Evolutionary conservation across 92 coral and sea anemone genomes (phyloP), one percentile per base, ranked within the genome.

Genomic region (Bergia puertoricense): DNA sequence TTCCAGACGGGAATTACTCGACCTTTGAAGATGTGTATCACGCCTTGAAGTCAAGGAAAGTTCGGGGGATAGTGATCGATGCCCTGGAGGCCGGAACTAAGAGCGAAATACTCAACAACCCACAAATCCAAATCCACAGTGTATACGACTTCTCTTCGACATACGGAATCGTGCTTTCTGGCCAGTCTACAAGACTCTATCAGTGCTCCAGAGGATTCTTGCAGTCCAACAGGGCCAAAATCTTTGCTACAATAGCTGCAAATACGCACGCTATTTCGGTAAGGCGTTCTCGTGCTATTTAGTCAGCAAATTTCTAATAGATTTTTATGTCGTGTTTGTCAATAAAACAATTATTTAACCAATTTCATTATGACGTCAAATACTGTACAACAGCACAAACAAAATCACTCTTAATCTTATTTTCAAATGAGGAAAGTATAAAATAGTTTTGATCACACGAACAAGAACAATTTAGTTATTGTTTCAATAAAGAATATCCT

Each of bases 71-170:
- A 18, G 76, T 89, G 45, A 20, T 89, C 68, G 92, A 89, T 85
- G 92, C 89, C 23, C 87, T 77, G 38, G 81, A 77, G 77, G 89
- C 92, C 0, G 92, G 92, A 7, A 85, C 85, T 85, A 85, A 89
- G 39, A 43, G 76, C 37, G 89, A 89, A 77, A 46, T 85, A 43
- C 87, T 84, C 45, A 88, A 89, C 30, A 69, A 89, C 18, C 62
- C 71, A 68, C 79, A 89, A 39, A 56, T 89, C 30, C 67, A 75
- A 67, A 83, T 85, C 37, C 82, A 85, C 46, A 88, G 87, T 13
- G 48, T 89, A 20, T 85, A 85, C 76, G 92, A 89, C 72, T 89
- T 45, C 82, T 85, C 86, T 0, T 48, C 79, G 0, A 88, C 89
- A 11, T 89, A 89, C 67, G 92, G 92, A 13, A 77, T 89, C 43